These are phyloP conservation scores for Tenthredo distinguenda DNA, from an alignment of 2,888 invertebrate genomes.

Conservation along the genomic window DNA sequence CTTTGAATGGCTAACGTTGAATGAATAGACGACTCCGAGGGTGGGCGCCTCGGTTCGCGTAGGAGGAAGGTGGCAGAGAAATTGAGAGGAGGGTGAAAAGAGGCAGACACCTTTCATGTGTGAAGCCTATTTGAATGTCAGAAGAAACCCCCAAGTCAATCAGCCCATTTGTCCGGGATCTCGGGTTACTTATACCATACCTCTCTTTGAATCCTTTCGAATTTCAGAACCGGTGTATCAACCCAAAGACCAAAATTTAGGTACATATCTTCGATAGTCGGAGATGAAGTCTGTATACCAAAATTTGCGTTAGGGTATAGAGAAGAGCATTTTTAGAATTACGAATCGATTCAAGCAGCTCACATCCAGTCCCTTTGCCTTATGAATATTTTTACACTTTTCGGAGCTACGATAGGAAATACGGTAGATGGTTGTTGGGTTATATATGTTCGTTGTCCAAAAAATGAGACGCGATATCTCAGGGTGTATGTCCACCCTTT, in stretches of 20 bases:
- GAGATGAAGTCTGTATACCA: background rate
- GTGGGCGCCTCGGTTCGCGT: background rate
- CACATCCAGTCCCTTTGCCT: slow-evolving; percentile 1
- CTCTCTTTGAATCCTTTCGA: slow-evolving; percentile 47
- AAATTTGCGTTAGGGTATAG: background rate
- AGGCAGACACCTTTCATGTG: slow-evolving; percentile 67
- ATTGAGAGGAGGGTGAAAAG: slow-evolving; percentile 46
- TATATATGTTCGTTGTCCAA: background rate
- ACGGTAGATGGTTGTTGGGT: background rate
- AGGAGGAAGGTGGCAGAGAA: slow-evolving; percentile 39
- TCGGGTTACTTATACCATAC: slow-evolving; percentile 21
- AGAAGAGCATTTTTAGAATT: background rate
- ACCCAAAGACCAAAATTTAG: background rate
- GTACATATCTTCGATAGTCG: background rate
- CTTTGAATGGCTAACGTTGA: slow-evolving; percentile 70
- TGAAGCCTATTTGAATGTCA: slow-evolving; percentile 73
- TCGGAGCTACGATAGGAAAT: background rate
- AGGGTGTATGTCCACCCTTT: slow-evolving; percentile 23
- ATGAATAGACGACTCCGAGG: slow-evolving; percentile 69
- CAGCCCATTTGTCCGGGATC: slow-evolving; percentile 54
- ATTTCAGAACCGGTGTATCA: slow-evolving; percentile 11
- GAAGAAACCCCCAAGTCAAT: slow-evolving; percentile 64
- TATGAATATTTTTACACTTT: slow-evolving; percentile 6
- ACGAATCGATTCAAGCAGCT: background rate
- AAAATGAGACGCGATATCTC: background rate